These are phyloP conservation scores for Trachelus stipa DNA, from an alignment of 2,888 invertebrate genomes.

Conservation along the genomic window DNA sequence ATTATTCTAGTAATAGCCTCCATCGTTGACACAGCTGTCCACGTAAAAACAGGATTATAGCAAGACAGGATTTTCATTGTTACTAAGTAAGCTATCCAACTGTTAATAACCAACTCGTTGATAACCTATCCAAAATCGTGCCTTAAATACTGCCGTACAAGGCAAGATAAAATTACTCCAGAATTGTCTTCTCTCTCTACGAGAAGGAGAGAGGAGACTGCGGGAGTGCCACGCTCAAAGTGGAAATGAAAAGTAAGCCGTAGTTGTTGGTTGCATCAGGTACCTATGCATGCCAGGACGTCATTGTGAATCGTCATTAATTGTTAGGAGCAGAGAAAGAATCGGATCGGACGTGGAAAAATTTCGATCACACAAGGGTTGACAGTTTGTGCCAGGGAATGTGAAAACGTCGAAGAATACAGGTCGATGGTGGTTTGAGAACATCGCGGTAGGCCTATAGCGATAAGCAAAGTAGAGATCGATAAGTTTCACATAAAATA, in stretches of 20 bases:
- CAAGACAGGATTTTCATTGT: background rate
- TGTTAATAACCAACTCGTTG: background rate
- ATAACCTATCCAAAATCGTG: background rate
- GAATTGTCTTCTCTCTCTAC: background rate
- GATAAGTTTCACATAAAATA: slow-evolving; percentile 5
- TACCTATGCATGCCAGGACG: background rate
- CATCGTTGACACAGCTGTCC: slow-evolving; percentile 37
- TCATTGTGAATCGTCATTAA: background rate
- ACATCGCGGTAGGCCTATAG: background rate
- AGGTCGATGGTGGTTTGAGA: background rate
- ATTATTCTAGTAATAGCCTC: slow-evolving; percentile 48
- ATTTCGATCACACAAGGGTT: background rate
- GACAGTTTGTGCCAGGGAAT: background rate
- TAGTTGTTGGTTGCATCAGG: background rate
- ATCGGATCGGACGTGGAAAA: background rate
- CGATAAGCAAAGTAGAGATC: slow-evolving; percentile 8
- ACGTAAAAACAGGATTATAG: background rate
- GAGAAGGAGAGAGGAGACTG: too few species aligned
- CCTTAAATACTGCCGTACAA: background rate
- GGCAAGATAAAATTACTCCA: too few species aligned
- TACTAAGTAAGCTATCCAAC: background rate
- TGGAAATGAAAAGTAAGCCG: background rate
- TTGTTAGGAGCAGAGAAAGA: background rate
- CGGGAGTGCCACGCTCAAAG: background rate
- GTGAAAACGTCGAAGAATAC: background rate